These are phyloP conservation scores for Sycophila sp. DNA, from an alignment of 1,140 invertebrate species.

Conservation along the genomic window DNA sequence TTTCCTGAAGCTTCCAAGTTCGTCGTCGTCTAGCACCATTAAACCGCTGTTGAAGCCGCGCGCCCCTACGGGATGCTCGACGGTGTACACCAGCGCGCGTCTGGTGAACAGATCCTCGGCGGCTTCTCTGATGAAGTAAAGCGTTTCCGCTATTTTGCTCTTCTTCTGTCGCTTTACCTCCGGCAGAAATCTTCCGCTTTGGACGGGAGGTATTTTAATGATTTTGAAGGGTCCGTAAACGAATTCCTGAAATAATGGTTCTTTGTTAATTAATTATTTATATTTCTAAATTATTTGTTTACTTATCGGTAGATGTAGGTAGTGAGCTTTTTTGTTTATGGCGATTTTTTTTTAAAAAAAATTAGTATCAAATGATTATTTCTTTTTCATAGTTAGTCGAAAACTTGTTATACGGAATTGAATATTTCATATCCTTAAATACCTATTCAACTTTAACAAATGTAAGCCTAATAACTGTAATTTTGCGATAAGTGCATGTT, in stretches of 20 bases:
- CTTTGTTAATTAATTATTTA: too few species aligned
- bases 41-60: slow-evolving; percentile 47
- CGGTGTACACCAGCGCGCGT: slow-evolving; percentile 60
- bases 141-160: slow-evolving; percentile 50
- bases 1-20: slow-evolving; percentile 47
- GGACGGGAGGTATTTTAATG: slow-evolving; percentile 56
- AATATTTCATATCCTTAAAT: too few species aligned
- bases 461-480: too few species aligned
- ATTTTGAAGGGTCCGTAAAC: slow-evolving; percentile 59
- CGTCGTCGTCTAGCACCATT: slow-evolving; percentile 59
- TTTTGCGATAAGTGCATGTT: too few species aligned
- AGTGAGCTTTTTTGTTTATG: too few species aligned
- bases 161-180: slow-evolving; percentile 50
- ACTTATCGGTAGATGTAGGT: too few species aligned
- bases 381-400: too few species aligned
- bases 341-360: too few species aligned
- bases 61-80: slow-evolving; percentile 49
- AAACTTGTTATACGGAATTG: too few species aligned
- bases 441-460: too few species aligned
- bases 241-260: slow-evolving; percentile 57
- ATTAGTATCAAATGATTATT: too few species aligned
- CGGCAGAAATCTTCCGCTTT: slow-evolving; percentile 49
- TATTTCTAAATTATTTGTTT: too few species aligned
- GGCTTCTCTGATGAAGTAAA: slow-evolving; percentile 56
- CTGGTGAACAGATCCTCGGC: slow-evolving; percentile 59